Evolutionary conservation across 2,797 vertebrate species (phyloP), one percentile per base, ranked within the genome.

Genomic region (Anisognathus igniventris): DNA sequence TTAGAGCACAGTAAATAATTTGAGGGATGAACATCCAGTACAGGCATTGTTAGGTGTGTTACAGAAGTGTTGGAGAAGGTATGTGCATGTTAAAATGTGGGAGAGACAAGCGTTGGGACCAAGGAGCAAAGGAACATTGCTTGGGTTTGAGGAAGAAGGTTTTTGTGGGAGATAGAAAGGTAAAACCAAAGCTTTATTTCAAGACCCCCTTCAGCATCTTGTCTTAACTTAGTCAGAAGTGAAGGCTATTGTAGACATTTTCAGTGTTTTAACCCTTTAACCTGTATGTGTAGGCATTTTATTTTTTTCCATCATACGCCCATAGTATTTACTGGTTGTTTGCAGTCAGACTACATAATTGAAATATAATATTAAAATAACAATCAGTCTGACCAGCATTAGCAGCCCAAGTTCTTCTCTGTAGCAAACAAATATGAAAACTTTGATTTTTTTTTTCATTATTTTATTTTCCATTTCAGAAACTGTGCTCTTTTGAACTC

Each of bases 1-100:
- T 39, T 62, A 48, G 72, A 60, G 70, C 48, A 30, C 56, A 64
- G 48, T 45, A 65, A 86, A 87, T 47, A 61, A 67, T 72, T 28
- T 25, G 85, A 96, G 85, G 78, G 81, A 67, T 74, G 66, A 84
- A 54, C 42, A 84, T 56, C 77, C 85, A 44, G 90, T 81, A 28
- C 33, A 42, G 47, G 28, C 21, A 47, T 68, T 7, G 8, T 72
- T 71, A 76, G 54, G 48, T 88, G 94, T 77, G 87, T 94, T 83
- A 86, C 76, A 60, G 88, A 80, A 93, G 84, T 71, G 97, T 93
- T 86, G 96, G 56, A 85, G 95, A 97, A 92, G 90, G 97, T 35
- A 48, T 3, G 96, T 87, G 98, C 44, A 97, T 58, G 97, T 97
- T 51, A 33, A 65, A 79, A 23, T 56, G 51, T 65, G 58, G 51